phyloP scores from a whole-genome alignment of 2,797 vertebrate species.

The Lycodopsis pacificus region DNA sequence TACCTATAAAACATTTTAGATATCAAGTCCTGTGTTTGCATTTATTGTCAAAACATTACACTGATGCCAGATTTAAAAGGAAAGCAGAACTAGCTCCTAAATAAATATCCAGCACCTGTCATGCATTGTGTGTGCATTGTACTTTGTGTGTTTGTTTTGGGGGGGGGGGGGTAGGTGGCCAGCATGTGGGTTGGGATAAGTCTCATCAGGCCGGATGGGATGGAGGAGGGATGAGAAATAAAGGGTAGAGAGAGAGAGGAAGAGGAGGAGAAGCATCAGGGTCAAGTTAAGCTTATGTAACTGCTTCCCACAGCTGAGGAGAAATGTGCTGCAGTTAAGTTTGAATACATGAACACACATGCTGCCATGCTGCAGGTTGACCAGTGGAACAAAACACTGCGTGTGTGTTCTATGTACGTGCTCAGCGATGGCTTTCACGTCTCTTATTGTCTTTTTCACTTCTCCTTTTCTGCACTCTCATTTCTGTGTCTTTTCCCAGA shows the following conservation, averaged over 20 bases:
- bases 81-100: slow-evolving; percentile 22
- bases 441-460: slow-evolving; percentile 4
- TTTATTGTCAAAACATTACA: not conserved
- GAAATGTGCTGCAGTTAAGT: slow-evolving; percentile 29
- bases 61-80: slow-evolving; percentile 15
- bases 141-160: slow-evolving; percentile 27
- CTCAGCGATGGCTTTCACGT: not conserved
- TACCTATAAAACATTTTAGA: not conserved
- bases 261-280: slow-evolving; percentile 49
- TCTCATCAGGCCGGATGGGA: slow-evolving; percentile 42
- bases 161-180: slow-evolving; percentile 19
- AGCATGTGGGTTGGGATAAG: slow-evolving; percentile 35
- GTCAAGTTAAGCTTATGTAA: slow-evolving; percentile 67
- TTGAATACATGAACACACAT: slow-evolving; percentile 18
- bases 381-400: not conserved
- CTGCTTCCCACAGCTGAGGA: slow-evolving; percentile 50
- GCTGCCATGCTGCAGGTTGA: not conserved
- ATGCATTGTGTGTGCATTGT: not conserved
- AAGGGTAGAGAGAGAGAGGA: slow-evolving; percentile 32
- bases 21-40: not conserved
- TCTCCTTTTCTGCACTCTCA: slow-evolving; percentile 34
- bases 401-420: not conserved
- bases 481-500: slow-evolving; percentile 34
- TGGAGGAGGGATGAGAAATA: slow-evolving; percentile 49
- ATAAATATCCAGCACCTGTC: slow-evolving; percentile 24